phyloP scores from a whole-genome alignment of 2,113 vertebrate genomes.

The Calypte anna region DNA sequence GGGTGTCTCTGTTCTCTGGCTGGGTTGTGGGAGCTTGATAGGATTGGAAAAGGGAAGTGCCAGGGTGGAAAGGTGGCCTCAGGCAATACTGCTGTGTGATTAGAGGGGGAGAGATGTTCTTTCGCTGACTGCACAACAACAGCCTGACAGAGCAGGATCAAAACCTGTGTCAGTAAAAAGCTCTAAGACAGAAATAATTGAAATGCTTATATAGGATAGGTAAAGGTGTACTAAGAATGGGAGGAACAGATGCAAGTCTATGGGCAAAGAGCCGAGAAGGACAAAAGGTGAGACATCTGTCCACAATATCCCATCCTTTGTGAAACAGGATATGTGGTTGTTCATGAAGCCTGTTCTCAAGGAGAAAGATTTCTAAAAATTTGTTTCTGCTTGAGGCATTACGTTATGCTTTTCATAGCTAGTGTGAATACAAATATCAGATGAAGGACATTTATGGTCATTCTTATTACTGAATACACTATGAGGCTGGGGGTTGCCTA shows the following conservation, averaged over 20 bases:
- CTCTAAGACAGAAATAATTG: neutral
- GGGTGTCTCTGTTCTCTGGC: neutral
- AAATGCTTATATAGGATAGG: neutral
- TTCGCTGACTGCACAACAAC: neutral
- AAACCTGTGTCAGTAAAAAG: neutral
- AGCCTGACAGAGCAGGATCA: neutral
- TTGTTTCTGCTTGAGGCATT: constrained; percentile 17
- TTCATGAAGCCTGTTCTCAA: neutral
- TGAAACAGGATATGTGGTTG: accelerated
- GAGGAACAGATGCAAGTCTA: neutral
- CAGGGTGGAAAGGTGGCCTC: neutral
- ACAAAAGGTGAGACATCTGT: neutral
- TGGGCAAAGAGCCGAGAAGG: neutral
- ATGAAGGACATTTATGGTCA: constrained; percentile 30
- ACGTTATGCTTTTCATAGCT: neutral
- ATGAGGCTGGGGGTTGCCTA: neutral
- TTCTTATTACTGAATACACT: neutral
- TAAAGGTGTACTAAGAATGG: neutral
- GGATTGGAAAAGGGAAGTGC: neutral
- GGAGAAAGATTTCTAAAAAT: neutral
- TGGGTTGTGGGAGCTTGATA: neutral
- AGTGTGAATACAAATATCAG: constrained; percentile 40
- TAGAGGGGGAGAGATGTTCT: neutral
- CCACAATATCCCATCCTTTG: neutral
- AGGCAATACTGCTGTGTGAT: neutral